Evolutionary conservation across 2,797 vertebrate genomes (phyloP).

Genomic region (Pachyuromys duprasi): DNA sequence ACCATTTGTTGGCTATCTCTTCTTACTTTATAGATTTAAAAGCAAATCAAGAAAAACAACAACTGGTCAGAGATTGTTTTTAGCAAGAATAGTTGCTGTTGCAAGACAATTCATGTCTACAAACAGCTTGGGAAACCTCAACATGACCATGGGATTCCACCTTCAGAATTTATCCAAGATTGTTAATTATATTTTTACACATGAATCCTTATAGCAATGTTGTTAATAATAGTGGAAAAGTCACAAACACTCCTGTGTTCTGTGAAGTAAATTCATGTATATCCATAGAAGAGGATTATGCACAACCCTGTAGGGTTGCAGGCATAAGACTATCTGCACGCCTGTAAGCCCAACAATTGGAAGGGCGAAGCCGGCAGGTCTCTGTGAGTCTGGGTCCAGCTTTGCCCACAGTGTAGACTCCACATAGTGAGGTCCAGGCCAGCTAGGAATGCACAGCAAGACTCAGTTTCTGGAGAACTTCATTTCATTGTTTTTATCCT

Average conservation of each 20-base stretch:
- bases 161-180: constrained; percentile 23
- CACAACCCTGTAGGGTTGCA: neutral
- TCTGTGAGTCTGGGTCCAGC: neutral
- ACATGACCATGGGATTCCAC: neutral
- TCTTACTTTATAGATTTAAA: neutral
- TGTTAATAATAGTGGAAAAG: constrained; percentile 11
- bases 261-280: neutral
- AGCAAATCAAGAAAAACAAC: constrained; percentile 26
- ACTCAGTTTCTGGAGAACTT: constrained; percentile 29
- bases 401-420: too few species aligned
- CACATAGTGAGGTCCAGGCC: neutral
- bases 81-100: neutral
- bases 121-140: constrained; percentile 31
- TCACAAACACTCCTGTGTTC: neutral
- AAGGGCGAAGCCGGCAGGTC: neutral
- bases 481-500: neutral
- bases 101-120: neutral
- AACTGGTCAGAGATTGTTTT: constrained; percentile 15
- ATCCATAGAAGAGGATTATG: neutral
- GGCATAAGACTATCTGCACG: neutral
- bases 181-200: neutral
- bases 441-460: neutral
- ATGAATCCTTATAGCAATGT: constrained; percentile 4
- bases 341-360: neutral
- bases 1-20: neutral